A percentile compares a stretch with the other conserved stretches of the same genome.
These are phyloP conservation scores for Sphaeramia orbicularis DNA, from an alignment of 2,797 vertebrate genomes.

Conservation along the genomic window DNA sequence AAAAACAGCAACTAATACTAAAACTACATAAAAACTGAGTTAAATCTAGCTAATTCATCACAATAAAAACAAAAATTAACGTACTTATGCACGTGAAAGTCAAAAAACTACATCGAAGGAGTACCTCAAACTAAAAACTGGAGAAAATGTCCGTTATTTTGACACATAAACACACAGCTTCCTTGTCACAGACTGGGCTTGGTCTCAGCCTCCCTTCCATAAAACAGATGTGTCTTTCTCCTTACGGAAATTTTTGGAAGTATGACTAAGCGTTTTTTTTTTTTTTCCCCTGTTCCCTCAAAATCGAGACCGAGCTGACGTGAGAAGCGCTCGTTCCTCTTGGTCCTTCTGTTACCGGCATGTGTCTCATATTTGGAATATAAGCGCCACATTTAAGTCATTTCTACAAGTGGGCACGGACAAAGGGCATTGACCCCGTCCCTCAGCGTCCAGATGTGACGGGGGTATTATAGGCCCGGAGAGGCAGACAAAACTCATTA, in stretches of 20 bases:
- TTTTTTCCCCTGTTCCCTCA: neutral
- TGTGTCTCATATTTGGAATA: slow-evolving; percentile 67
- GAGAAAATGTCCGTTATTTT: no score
- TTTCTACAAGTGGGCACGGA: slow-evolving; percentile 53
- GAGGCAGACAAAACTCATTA: slow-evolving; percentile 81
- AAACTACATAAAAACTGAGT: no score
- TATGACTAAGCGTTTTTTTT: slow-evolving; percentile 42
- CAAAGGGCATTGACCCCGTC: slow-evolving; percentile 71
- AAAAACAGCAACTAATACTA: no score
- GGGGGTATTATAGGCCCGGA: slow-evolving; percentile 57
- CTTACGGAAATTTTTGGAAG: slow-evolving; percentile 48
- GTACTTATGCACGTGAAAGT: no score
- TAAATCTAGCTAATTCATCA: no score
- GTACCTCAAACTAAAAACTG: no score
- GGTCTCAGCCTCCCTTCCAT: neutral
- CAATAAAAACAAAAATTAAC: no score
- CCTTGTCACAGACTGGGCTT: slow-evolving; percentile 1
- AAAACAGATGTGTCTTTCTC: slow-evolving; percentile 65
- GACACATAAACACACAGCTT: no score
- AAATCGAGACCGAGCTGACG: slow-evolving; percentile 41
- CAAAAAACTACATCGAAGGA: no score
- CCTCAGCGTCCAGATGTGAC: slow-evolving; percentile 74
- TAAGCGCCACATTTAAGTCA: slow-evolving; percentile 63
- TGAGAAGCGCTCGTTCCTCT: slow-evolving; percentile 28
- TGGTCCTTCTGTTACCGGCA: slow-evolving; percentile 5